phyloP scores from a whole-genome alignment of 2,888 invertebrate genomes.

The Clanis bilineata region DNA sequence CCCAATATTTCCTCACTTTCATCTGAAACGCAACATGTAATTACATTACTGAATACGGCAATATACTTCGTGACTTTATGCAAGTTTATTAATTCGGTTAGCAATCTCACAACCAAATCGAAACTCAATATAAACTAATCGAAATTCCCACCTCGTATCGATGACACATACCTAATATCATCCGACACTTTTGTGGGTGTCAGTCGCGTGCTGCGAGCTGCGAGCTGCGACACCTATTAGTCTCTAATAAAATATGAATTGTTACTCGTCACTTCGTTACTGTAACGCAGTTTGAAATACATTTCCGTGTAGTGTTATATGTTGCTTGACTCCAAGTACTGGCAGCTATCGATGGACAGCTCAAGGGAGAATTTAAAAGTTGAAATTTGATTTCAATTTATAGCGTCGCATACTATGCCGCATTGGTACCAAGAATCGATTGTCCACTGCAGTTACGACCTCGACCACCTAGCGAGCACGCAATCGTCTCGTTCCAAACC shows the following conservation, averaged over 20 bases:
- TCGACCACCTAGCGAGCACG: conserved; percentile 73
- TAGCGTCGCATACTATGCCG: conserved; percentile 71
- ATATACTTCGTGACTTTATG: conserved; percentile 1
- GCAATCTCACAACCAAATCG: conserved; percentile 26
- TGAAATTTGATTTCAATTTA: conserved; percentile 58
- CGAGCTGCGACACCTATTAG: conserved; percentile 42
- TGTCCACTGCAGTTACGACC: conserved; percentile 73
- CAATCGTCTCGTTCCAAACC: conserved; percentile 63
- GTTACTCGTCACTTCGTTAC: neutral
- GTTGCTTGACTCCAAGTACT: conserved; percentile 12
- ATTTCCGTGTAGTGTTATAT: conserved; percentile 27
- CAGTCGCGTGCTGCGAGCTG: conserved; percentile 47
- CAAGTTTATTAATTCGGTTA: conserved; percentile 6
- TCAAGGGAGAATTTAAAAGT: conserved; percentile 40
- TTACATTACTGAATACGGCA: conserved; percentile 1
- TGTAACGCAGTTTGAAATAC: conserved; percentile 22
- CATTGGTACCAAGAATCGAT: conserved; percentile 76
- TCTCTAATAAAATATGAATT: conserved; percentile 3
- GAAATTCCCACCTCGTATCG: conserved; percentile 40
- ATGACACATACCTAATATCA: conserved; percentile 49
- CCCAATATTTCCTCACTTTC: neutral
- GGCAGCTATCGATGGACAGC: conserved; percentile 39
- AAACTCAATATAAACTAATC: conserved; percentile 49
- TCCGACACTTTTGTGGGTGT: conserved; percentile 51
- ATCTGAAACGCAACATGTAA: conserved; percentile 4